Evolutionary conservation across 2,113 vertebrate species (phyloP), one percentile per base, ranked within the genome.

Genomic region (Opisthocomus hoazin): DNA sequence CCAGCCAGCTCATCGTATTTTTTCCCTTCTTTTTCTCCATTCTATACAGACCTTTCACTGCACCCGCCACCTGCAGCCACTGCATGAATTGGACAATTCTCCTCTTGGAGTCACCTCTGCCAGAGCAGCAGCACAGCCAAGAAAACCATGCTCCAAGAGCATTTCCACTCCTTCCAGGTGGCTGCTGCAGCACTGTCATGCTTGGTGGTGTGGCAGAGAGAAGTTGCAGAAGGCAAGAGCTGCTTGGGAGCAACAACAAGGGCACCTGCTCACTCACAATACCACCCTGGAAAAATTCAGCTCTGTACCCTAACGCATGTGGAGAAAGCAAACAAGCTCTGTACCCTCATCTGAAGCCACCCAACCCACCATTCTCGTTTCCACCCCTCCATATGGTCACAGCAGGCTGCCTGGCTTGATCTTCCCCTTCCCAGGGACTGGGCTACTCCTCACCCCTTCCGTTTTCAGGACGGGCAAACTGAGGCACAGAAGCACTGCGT

Each of bases 111-210:
- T 15, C 77, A 36, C 27, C 27, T 53, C 34, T 89, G n/a, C 63
- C 61, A 0, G 0, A 68, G 58, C 5, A 65, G 36, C 69, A 71
- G 54, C 41, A 39, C 3, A 68, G n/a, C 45, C 0, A 2, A 64
- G 74, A 53, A 84, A 24, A 8, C 16, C 11, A 15, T 3, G 32
- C 39, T 34, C 48, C 56, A 11, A 5, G 46, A 70, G 43, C 21
- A 19, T 20, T 58, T n/a, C 65, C 16, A 12, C 17, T 64, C 48
- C 75, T 53, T 27, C 30, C 70, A 18, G 3, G 1, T 8, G 10
- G 5, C 51, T 41, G 32, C 87, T 56, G 50, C 48, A 80, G 58
- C 41, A 1, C 63, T 23, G 14, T 7, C 12, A 0, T 3, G 16
- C 32, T 26, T 19, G 34, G 15, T 80, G 69, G 4, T 10, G 46